These are phyloP conservation scores for Chrysochloris asiatica DNA, from an alignment of 2,113 vertebrate species.

Conservation along the genomic window DNA sequence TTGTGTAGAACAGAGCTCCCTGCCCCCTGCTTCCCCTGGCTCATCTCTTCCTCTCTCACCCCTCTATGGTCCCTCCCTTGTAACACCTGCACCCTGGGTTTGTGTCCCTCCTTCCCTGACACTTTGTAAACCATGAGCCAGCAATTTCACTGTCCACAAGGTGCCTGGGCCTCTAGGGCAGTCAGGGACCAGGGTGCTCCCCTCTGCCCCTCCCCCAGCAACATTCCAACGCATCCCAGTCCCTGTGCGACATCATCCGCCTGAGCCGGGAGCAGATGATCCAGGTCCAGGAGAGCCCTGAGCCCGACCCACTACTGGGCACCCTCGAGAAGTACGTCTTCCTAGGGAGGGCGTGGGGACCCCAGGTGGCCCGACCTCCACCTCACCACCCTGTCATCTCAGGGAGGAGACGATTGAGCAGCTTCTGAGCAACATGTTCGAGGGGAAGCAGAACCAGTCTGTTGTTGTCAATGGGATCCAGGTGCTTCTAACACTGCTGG, in stretches of 20 bases:
- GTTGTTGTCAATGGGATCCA: conserved; percentile 83
- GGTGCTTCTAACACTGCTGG: conserved; percentile 83
- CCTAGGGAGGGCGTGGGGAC: rapidly evolving
- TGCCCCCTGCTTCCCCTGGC: background rate
- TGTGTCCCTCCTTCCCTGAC: too few species aligned
- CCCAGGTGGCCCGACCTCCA: background rate
- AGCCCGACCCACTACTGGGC: conserved; percentile 83
- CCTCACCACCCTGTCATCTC: background rate
- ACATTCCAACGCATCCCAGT: conserved; percentile 86
- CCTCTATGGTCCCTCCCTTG: background rate
- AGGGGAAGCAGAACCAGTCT: conserved; percentile 78
- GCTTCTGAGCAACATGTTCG: conserved; percentile 85
- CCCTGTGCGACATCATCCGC: conserved; percentile 85
- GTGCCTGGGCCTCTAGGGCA: background rate
- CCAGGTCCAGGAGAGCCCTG: conserved; percentile 81
- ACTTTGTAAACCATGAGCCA: too few species aligned
- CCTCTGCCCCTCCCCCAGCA: conserved; percentile 66
- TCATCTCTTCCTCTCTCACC: too few species aligned
- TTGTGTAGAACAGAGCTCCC: background rate
- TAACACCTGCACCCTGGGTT: too few species aligned
- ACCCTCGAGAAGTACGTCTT: conserved; percentile 84
- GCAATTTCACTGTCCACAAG: background rate
- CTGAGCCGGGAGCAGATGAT: conserved; percentile 85
- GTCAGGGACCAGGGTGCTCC: background rate
- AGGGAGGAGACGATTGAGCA: conserved; percentile 85